Percentiles rank a stretch among this genome's conserved stretches.
Evolutionary conservation across 2,797 vertebrate genomes (phyloP).

Genomic region (Synanceia verrucosa): DNA sequence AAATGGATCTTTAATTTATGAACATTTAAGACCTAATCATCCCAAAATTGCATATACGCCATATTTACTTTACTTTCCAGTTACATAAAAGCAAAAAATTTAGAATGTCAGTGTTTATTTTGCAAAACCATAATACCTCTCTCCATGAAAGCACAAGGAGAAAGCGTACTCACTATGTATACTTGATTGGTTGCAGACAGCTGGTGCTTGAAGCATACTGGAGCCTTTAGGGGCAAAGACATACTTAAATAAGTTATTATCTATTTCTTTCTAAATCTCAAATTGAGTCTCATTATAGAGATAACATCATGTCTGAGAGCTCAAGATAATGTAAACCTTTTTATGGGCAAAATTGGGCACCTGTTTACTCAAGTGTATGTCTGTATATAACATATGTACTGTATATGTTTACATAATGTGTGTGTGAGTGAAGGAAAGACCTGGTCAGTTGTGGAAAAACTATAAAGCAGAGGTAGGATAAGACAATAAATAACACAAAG

Average conservation of each 20-base stretch:
- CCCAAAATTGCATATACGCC: no score
- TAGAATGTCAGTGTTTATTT: neutral
- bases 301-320: neutral
- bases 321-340: neutral
- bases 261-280: neutral
- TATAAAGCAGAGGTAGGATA: neutral
- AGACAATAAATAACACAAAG: neutral
- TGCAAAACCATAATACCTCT: slow-evolving; percentile 1
- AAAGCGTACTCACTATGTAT: neutral
- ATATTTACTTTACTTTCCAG: neutral
- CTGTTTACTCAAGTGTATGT: neutral
- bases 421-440: neutral
- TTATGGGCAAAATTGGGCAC: neutral
- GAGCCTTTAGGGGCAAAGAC: slow-evolving; percentile 13
- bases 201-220: slow-evolving; percentile 13
- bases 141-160: slow-evolving; percentile 7
- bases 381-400: neutral
- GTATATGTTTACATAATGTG: neutral
- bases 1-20: neutral
- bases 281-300: neutral
- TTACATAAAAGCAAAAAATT: slow-evolving; percentile 6
- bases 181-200: neutral
- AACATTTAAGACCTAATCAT: neutral
- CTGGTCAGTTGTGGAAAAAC: neutral
- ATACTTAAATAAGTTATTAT: no score